phyloP scores from a whole-genome alignment of 2,113 vertebrate genomes.

The Pan paniscus region DNA sequence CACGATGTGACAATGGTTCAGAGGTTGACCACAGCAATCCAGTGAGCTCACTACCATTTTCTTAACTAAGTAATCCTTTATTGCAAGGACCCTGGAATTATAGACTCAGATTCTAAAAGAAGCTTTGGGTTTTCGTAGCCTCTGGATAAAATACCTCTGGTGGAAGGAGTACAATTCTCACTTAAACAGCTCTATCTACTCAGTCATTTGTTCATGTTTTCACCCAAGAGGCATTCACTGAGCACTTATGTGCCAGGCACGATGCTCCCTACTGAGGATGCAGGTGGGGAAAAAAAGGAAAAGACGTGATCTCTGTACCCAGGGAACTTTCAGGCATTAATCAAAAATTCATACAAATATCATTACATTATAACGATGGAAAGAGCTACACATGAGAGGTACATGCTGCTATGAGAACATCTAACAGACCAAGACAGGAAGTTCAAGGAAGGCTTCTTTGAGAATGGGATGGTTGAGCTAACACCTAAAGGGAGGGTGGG shows the following conservation, averaged over 20 bases:
- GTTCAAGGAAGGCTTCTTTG: background rate
- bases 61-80: background rate
- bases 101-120: background rate
- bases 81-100: background rate
- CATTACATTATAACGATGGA: background rate
- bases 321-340: background rate
- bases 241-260: background rate
- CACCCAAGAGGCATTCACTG: background rate
- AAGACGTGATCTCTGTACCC: background rate
- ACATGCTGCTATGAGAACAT: background rate
- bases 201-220: background rate
- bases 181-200: background rate
- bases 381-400: background rate
- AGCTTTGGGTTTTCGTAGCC: background rate
- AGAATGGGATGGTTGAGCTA: background rate
- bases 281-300: background rate
- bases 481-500: background rate
- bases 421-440: background rate
- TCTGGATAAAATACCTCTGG: background rate
- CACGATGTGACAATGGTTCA: fast-evolving
- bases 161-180: background rate
- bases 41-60: background rate
- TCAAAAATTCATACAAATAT: background rate
- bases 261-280: background rate
- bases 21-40: too few species aligned